Percentiles rank a stretch among this genome's conserved stretches.
Evolutionary conservation across 2,888 invertebrate genomes (phyloP).

Genomic region (Diarsia rubi): DNA sequence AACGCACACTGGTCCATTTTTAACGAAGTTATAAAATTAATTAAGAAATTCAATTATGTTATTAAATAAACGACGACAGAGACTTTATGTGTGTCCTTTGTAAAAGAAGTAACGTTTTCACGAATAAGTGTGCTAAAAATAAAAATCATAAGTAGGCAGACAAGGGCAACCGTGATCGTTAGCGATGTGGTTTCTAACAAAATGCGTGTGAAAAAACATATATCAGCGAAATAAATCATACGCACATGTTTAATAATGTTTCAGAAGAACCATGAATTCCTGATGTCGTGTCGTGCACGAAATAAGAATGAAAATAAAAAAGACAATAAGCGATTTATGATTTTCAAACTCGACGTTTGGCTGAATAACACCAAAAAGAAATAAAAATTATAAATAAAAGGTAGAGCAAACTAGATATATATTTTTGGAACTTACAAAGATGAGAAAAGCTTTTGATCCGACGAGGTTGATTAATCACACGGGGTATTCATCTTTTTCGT

Average conservation of each 20-base stretch:
- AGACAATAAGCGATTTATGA: constrained; percentile 59
- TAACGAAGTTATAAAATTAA: background rate
- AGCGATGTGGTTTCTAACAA: constrained; percentile 2
- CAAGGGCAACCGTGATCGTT: background rate
- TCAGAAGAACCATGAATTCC: constrained; percentile 50
- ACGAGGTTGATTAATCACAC: constrained; percentile 57
- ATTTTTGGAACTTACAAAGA: constrained; percentile 36
- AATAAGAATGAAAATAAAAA: constrained; percentile 45
- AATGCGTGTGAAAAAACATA: constrained; percentile 7
- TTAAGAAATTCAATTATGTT: background rate
- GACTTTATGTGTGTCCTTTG: background rate
- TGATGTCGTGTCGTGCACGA: constrained; percentile 32
- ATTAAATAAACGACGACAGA: background rate
- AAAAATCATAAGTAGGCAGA: background rate
- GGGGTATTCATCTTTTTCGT: constrained; percentile 44
- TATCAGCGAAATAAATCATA: constrained; percentile 51
- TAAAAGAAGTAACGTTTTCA: background rate
- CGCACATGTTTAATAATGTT: constrained; percentile 56
- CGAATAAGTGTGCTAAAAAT: background rate
- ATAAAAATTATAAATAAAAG: constrained; percentile 39
- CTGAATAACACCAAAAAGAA: constrained; percentile 45
- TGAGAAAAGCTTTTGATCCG: constrained; percentile 53
- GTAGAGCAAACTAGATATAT: constrained; percentile 45
- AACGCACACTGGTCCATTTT: background rate
- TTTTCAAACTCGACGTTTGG: constrained; percentile 50